These are phyloP conservation scores for Tringa solitaria DNA, from an alignment of 2,113 vertebrate genomes.

Conservation along the genomic window DNA sequence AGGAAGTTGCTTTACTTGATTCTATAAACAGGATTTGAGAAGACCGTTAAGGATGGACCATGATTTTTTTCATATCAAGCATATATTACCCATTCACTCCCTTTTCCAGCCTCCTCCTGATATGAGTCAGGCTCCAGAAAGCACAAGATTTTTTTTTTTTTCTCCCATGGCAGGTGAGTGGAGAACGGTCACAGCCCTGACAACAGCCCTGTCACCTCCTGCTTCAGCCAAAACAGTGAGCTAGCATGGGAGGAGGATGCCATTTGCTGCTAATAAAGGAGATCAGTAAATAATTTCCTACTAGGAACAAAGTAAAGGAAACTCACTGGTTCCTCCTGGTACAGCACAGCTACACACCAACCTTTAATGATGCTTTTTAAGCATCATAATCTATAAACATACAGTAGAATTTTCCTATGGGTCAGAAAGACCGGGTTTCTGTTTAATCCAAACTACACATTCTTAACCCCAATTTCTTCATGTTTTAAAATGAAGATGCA, in stretches of 20 bases:
- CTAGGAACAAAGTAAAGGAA: not conserved
- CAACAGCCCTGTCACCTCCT: not conserved
- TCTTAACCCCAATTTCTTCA: not conserved
- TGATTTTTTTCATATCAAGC: not conserved
- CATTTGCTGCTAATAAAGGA: constrained; percentile 15
- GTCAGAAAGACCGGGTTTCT: not conserved
- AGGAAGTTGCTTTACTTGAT: not conserved
- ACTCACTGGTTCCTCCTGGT: not conserved
- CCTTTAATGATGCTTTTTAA: not conserved
- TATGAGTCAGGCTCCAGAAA: not conserved
- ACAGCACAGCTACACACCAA: not conserved
- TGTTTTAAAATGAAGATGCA: not conserved
- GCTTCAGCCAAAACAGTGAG: not conserved
- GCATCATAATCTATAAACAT: not conserved
- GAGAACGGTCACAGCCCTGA: not conserved
- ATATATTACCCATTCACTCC: fast-evolving
- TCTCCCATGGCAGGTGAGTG: not conserved
- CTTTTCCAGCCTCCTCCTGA: not conserved
- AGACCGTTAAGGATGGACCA: fast-evolving
- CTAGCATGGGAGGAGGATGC: not conserved
- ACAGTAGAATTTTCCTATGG: not conserved
- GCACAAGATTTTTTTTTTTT: not conserved
- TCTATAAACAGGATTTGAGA: not conserved
- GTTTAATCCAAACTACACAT: not conserved
- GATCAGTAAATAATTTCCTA: not conserved